Evolutionary conservation across 2,113 vertebrate species (phyloP).

Genomic region (Colinus virginianus): DNA sequence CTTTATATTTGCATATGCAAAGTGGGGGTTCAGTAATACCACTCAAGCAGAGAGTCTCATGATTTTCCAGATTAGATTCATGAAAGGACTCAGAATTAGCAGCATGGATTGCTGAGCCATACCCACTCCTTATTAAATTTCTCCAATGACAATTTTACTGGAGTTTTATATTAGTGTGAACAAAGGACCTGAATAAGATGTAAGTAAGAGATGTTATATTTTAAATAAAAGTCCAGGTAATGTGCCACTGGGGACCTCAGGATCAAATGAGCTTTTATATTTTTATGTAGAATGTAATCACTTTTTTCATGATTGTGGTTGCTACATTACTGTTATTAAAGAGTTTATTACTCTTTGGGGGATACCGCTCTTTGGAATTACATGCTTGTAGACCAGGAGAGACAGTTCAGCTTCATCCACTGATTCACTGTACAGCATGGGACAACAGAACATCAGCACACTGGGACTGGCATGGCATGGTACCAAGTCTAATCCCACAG

Average conservation of each 20-base stretch:
- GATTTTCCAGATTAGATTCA: not conserved
- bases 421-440: slow-evolving; percentile 25
- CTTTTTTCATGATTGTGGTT: slow-evolving; percentile 80
- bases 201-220: slow-evolving; percentile 73
- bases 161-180: slow-evolving; percentile 69
- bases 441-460: not conserved
- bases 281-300: slow-evolving; percentile 85
- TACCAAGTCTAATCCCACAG: not conserved
- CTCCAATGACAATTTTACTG: slow-evolving; percentile 69
- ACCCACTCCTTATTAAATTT: slow-evolving; percentile 60
- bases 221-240: slow-evolving; percentile 82
- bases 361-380: slow-evolving; percentile 67
- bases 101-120: not conserved
- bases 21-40: not conserved
- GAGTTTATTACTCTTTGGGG: slow-evolving; percentile 79
- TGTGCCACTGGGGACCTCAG: slow-evolving; percentile 73
- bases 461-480: not conserved
- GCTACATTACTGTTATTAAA: slow-evolving; percentile 80
- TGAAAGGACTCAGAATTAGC: not conserved
- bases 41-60: not conserved
- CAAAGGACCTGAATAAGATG: slow-evolving; percentile 61
- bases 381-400: slow-evolving; percentile 60
- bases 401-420: slow-evolving; percentile 28
- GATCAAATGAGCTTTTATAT: slow-evolving; percentile 86
- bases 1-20: not conserved